Evolutionary conservation across 2,113 vertebrate genomes (phyloP).

Genomic region (Silurus meridionalis): DNA sequence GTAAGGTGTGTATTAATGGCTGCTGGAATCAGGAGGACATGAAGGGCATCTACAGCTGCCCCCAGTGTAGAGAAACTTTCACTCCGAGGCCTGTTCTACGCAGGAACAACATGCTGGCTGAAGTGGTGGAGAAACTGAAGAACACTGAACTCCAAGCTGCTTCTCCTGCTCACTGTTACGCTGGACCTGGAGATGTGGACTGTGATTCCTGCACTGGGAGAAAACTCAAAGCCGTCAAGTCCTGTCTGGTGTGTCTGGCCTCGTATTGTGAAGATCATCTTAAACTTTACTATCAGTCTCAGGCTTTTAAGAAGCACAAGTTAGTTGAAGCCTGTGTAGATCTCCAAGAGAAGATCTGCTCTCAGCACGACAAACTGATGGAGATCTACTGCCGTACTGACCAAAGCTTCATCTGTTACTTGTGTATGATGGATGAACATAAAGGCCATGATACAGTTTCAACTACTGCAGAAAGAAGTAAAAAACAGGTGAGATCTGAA

Average conservation of each 20-base stretch:
- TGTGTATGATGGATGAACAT: background rate
- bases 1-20: background rate
- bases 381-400: background rate
- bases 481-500: background rate
- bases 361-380: background rate
- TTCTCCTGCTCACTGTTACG: too few species aligned
- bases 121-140: too few species aligned
- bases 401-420: conserved; percentile 6
- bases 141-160: too few species aligned
- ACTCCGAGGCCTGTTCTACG: background rate
- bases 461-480: background rate
- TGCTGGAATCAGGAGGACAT: background rate
- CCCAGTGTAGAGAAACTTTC: background rate
- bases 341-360: background rate
- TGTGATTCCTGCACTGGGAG: too few species aligned
- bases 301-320: too few species aligned
- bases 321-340: conserved; percentile 2
- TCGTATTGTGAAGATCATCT: too few species aligned
- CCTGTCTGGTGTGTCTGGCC: too few species aligned
- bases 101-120: too few species aligned
- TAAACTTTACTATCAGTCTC: too few species aligned
- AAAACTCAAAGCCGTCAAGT: too few species aligned
- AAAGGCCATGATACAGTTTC: background rate
- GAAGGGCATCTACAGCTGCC: background rate
- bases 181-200: too few species aligned